Percentiles rank a stretch among this genome's conserved stretches.
phyloP scores from a whole-genome alignment of 2,888 invertebrate species.

The Ditula angustiorana region DNA sequence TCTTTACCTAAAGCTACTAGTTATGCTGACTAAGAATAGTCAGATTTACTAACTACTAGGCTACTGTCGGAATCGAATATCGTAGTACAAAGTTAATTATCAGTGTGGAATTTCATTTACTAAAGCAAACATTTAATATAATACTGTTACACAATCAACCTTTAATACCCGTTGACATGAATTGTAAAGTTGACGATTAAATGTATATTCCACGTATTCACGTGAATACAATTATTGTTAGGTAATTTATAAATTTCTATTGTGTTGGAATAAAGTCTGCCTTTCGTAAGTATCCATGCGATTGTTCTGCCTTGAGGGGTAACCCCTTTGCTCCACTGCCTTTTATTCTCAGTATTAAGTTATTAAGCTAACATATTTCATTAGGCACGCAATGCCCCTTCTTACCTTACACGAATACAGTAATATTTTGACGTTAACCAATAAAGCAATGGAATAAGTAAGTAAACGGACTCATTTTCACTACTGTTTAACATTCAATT shows the following conservation, averaged over 20 bases:
- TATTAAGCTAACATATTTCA: constrained; percentile 28
- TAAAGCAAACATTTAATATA: constrained; percentile 28
- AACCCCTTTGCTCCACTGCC: neutral
- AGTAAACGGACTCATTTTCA: neutral
- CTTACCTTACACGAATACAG: neutral
- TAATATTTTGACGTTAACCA: neutral
- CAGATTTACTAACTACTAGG: no score
- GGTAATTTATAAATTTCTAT: constrained; percentile 11
- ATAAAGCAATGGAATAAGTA: neutral
- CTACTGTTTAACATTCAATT: neutral
- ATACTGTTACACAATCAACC: neutral
- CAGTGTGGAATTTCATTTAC: constrained; percentile 19
- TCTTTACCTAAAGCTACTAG: no score
- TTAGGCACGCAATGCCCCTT: constrained; percentile 20
- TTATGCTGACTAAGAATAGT: no score
- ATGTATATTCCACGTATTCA: constrained; percentile 12
- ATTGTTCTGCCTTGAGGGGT: constrained; percentile 22
- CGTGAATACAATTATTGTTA: constrained; percentile 21
- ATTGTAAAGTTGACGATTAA: constrained; percentile 19
- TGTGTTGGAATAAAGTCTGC: constrained; percentile 20
- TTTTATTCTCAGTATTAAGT: constrained; percentile 17
- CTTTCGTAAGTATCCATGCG: constrained; percentile 11
- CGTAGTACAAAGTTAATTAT: no score
- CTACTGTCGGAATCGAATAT: no score
- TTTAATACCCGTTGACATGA: constrained; percentile 11